Evolutionary conservation across 2,888 invertebrate genomes (phyloP).

Genomic region (Drosophila suboccidentalis): DNA sequence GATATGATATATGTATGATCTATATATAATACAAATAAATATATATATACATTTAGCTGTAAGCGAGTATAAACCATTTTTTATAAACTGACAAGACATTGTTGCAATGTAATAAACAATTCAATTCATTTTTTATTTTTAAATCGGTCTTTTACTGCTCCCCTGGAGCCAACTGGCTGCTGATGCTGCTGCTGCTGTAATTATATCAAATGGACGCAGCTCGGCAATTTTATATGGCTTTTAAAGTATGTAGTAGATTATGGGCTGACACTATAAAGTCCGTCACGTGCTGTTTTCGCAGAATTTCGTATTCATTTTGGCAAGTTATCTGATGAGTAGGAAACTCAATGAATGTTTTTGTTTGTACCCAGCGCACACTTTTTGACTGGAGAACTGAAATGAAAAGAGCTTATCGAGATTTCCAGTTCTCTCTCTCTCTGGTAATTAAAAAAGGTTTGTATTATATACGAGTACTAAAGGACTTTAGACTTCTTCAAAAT

Average conservation of each 20-base stretch:
- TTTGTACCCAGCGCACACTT: slow-evolving; percentile 6
- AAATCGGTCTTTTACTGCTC: slow-evolving; percentile 37
- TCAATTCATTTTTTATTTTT: slow-evolving; percentile 60
- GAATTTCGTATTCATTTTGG: slow-evolving; percentile 18
- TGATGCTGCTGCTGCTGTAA: slow-evolving; percentile 11
- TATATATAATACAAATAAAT: slow-evolving; percentile 11
- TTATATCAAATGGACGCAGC: slow-evolving; percentile 40
- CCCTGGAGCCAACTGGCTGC: slow-evolving; percentile 11
- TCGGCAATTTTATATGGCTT: slow-evolving; percentile 36
- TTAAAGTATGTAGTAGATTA: slow-evolving; percentile 21
- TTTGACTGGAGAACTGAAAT: background rate
- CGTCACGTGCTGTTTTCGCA: slow-evolving; percentile 12
- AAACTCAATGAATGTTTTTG: background rate
- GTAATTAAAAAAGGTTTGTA: slow-evolving; percentile 16
- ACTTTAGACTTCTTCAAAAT: background rate
- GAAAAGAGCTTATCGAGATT: slow-evolving; percentile 1
- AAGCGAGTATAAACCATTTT: slow-evolving; percentile 39
- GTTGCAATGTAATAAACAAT: slow-evolving; percentile 67
- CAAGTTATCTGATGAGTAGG: slow-evolving; percentile 16
- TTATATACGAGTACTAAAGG: background rate
- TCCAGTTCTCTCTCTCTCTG: background rate
- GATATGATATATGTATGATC: slow-evolving; percentile 45
- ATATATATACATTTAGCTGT: slow-evolving; percentile 44
- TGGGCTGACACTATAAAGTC: slow-evolving; percentile 21
- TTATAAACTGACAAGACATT: slow-evolving; percentile 48